Percentiles rank a stretch among this genome's conserved stretches.
Conservation (phyloP, 1,140 invertebrate genomes). For the Marisa cornuarietis region DNA sequence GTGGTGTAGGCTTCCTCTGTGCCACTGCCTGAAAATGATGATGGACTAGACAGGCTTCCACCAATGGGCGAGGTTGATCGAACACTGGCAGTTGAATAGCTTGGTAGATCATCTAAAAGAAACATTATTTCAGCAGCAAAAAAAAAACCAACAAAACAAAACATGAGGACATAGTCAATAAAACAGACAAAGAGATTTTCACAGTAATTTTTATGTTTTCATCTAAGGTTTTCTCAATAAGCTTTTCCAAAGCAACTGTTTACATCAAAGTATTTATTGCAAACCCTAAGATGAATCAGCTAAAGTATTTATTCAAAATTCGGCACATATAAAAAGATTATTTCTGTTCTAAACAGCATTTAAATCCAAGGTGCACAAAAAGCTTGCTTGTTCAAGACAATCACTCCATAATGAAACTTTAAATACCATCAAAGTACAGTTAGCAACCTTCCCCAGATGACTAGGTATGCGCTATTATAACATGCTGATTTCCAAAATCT, state of each 20-base stretch:
- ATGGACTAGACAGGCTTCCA: background rate
- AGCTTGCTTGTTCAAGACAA: too few species aligned
- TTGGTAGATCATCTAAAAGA: constrained; percentile 20
- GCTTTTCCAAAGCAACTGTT: background rate
- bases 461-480: too few species aligned
- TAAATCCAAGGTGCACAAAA: too few species aligned
- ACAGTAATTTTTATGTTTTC: background rate
- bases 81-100: constrained; percentile 16
- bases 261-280: background rate
- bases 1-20: background rate
- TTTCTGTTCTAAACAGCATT: too few species aligned
- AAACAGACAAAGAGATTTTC: background rate
- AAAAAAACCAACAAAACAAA: constrained; percentile 6
- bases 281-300: background rate
- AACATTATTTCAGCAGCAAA: constrained; percentile 8
- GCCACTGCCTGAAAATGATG: background rate
- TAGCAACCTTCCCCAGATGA: too few species aligned
- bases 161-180: background rate
- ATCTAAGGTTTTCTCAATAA: background rate
- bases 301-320: too few species aligned
- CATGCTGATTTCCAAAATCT: too few species aligned
- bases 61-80: background rate
- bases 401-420: too few species aligned
- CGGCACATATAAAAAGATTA: too few species aligned
- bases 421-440: too few species aligned